These are phyloP conservation scores for Phasianus colchicus DNA, from an alignment of 2,113 vertebrate species.

Conservation along the genomic window DNA sequence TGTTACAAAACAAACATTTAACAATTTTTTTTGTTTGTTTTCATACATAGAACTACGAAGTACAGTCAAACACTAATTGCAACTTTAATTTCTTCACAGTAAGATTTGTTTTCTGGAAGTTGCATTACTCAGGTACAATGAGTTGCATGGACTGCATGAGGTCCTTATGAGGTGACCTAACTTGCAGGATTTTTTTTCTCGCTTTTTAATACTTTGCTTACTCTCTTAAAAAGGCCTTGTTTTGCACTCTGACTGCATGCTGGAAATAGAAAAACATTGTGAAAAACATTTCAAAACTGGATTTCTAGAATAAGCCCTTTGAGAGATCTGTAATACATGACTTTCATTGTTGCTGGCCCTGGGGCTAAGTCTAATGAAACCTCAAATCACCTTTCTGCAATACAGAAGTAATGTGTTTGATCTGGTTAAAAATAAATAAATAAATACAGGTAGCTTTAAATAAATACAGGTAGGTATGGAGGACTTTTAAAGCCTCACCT, in stretches of 20 bases:
- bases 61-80: not conserved
- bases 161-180: not conserved
- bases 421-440: constrained; percentile 17
- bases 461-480: not conserved
- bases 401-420: not conserved
- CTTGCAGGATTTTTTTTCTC: not conserved
- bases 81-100: not conserved
- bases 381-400: not conserved
- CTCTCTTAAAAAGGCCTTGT: not conserved
- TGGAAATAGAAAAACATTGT: not conserved
- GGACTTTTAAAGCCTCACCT: not conserved
- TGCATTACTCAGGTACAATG: not conserved
- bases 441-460: not conserved
- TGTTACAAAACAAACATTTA: not conserved
- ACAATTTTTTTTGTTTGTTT: not conserved
- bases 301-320: not conserved
- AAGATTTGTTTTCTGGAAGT: not conserved
- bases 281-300: not conserved
- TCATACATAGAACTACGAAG: not conserved
- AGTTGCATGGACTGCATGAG: not conserved
- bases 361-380: not conserved
- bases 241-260: not conserved
- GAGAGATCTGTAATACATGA: not conserved
- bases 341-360: not conserved
- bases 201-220: not conserved